Evolutionary conservation across 2,888 invertebrate genomes (phyloP).

Genomic region (Amblyjoppa proteus): DNA sequence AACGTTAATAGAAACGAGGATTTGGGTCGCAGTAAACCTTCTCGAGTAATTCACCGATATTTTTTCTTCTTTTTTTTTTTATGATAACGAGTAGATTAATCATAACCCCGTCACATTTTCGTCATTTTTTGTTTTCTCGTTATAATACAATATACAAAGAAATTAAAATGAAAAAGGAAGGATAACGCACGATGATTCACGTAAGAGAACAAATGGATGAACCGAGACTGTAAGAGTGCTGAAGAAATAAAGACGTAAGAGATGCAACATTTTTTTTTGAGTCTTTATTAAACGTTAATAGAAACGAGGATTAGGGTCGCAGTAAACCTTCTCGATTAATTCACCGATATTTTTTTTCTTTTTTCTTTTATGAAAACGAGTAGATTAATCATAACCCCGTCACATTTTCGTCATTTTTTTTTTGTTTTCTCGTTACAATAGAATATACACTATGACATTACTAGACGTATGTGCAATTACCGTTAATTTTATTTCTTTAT

Average conservation of each 20-base stretch:
- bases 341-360: slow-evolving; percentile 22
- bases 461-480: slow-evolving; percentile 81
- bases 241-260: background rate
- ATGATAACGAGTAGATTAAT: slow-evolving; percentile 81
- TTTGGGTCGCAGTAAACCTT: slow-evolving; percentile 16
- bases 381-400: slow-evolving; percentile 81
- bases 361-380: slow-evolving; percentile 79
- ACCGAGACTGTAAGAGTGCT: slow-evolving; percentile 27
- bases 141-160: slow-evolving; percentile 68
- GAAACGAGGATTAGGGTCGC: slow-evolving; percentile 53
- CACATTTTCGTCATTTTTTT: slow-evolving; percentile 69
- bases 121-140: background rate
- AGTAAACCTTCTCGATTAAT: slow-evolving; percentile 22
- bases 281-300: slow-evolving; percentile 62
- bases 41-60: slow-evolving; percentile 33
- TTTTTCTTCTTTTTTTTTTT: slow-evolving; percentile 58
- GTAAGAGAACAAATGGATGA: slow-evolving; percentile 7
- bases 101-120: slow-evolving; percentile 79
- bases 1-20: slow-evolving; percentile 59
- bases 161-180: background rate
- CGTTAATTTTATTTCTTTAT: slow-evolving; percentile 77
- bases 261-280: slow-evolving; percentile 61
- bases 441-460: slow-evolving; percentile 75
- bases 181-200: background rate
- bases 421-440: slow-evolving; percentile 51